These are phyloP conservation scores for Psilopogon haemacephalus DNA, from an alignment of 2,113 vertebrate species.

Conservation along the genomic window DNA sequence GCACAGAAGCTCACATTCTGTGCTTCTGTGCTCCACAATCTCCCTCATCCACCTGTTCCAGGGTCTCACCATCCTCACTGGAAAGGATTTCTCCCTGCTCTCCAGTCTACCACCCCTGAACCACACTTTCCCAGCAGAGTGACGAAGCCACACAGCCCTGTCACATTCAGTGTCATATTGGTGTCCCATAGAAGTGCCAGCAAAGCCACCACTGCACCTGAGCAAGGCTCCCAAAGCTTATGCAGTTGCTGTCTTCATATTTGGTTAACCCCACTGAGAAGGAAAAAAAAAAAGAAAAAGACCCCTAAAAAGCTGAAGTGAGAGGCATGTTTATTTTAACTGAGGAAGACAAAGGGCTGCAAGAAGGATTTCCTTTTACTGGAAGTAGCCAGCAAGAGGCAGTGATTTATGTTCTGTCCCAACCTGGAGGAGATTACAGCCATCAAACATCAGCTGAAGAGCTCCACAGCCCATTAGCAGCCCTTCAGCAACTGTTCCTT, in stretches of 20 bases:
- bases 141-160: background rate
- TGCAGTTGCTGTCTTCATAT: background rate
- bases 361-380: background rate
- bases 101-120: too few relatives aligned
- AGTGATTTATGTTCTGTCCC: background rate
- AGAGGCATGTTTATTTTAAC: background rate
- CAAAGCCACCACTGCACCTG: background rate
- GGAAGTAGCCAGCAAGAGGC: background rate
- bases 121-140: accelerated
- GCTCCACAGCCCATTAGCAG: background rate
- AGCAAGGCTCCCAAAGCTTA: too few relatives aligned
- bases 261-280: background rate
- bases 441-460: background rate
- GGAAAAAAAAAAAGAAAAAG: too few relatives aligned
- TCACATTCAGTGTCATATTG: background rate
- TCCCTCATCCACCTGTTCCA: too few relatives aligned
- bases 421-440: background rate
- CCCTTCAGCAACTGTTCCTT: background rate
- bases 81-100: too few relatives aligned
- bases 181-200: background rate
- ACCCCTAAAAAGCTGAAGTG: too few relatives aligned
- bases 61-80: too few relatives aligned
- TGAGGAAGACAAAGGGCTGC: background rate
- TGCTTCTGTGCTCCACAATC: too few relatives aligned
- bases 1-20: too few relatives aligned